Evolutionary conservation across 2,113 vertebrate species (phyloP), one percentile per base, ranked within the genome.

Genomic region (Mionectes macconnelli): DNA sequence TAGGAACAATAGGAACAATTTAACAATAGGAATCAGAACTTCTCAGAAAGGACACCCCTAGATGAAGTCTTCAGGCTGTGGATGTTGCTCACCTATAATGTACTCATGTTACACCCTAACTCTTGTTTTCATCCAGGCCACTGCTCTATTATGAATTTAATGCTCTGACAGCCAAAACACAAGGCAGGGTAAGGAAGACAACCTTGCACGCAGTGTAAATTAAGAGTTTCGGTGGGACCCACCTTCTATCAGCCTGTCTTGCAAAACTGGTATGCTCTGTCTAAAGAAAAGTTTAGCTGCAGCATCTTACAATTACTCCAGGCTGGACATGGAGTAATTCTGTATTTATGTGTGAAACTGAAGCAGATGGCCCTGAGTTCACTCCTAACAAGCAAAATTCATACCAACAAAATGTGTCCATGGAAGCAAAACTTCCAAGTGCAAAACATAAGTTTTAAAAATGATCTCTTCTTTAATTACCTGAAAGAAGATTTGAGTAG

Each of bases 241-340:
- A 3, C 52, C 67, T 82, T 16, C 12, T 81, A 78, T 11, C 33
- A 66, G 47, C 3, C 35, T 21, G 17, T 70, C 24, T 75, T 75
- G 52, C 30, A 72, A 76, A 81, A 62, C 12, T 3, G 6, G 31
- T 0, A 0, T 21, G 25, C 23, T 20, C 9, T 39, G 13, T 23
- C 28, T 60, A 39, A n/a, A 37, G 21, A 62, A 78, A 75, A 62
- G 16, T 22, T 68, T 55, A n/a, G 42, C 27, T 60, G 37, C 27
- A 81, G 50, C 75, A 84, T 55, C 55, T 45, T 53, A 33, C 35
- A 49, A 14, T 60, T 89, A 50, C 21, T 63, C 30, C 49, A 72
- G 18, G 75, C 0, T 28, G 27, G 19, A 75, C 5, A 11, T 16
- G 27, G 49, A 86, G 17, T 25, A 75, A 89, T 33, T 39, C 50